Evolutionary conservation across 2,113 vertebrate genomes (phyloP), one percentile per base, ranked within the genome.

Genomic region (Indri indri): DNA sequence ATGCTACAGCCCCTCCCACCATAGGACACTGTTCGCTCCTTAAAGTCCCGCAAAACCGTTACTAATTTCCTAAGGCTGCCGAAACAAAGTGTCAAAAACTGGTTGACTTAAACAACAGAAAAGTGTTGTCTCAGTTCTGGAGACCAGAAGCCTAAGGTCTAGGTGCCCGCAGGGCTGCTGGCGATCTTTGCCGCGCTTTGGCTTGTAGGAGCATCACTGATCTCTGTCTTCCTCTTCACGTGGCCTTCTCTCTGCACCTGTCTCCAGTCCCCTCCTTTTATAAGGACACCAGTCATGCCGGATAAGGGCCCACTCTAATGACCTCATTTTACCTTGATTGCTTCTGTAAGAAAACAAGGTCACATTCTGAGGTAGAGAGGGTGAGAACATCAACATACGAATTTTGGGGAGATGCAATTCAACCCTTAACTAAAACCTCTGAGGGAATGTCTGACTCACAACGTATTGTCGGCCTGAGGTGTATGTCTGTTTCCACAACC

Each of bases 81-180:
- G 0, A 20, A 23, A 23, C 66, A 57, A 30, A 22, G 0, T 32
- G 2, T 16, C n/a, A 16, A 79, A 23, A 0, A 1, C 40, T 0
- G 16, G 1, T 6, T 59, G 34, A 11, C 27, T 68, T 23, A 18
- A 52, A 57, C 23, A 9, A 16, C 52, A 85, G 34, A 37, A 16
- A 42, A 18, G 23, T 13, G 23, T 22, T 32, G 81, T 4, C 34
- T 23, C 22, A 11, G 52, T 59, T 7, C 45, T 12, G n/a, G 37
- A n/a, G 63, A 34, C 6, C 5, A 22, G 50, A 20, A 57, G 52
- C 8, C 87, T 34, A 63, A 30, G 32, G 4, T 1, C 42, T 4
- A 17, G 52, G 34, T 4, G 13, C 54, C 12, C 0, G 40, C n/a
- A 3, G 16, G 11, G 25, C 7, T 47, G 47, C 66, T 30, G 80